Evolutionary conservation across 2,797 vertebrate species (phyloP).

Genomic region (Rhynchonycteris naso): DNA sequence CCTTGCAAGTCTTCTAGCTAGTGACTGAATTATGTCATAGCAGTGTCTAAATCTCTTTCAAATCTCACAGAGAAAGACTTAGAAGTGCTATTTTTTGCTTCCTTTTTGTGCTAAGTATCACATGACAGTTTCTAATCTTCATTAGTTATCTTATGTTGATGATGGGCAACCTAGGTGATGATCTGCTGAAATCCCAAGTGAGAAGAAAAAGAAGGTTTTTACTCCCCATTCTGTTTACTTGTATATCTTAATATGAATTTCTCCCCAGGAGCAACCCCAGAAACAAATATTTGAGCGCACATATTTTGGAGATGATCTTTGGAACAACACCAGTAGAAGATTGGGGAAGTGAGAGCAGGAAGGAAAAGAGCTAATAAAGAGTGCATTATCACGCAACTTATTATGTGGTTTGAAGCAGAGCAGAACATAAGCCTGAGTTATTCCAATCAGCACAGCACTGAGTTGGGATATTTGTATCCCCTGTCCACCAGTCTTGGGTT

Average conservation of each 20-base stretch:
- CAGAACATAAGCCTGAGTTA: neutral
- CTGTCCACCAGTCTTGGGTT: neutral
- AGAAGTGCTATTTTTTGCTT: neutral
- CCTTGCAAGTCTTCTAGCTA: neutral
- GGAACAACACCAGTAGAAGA: neutral
- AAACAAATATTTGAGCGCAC: neutral
- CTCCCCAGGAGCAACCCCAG: neutral
- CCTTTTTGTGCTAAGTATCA: neutral
- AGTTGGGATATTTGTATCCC: neutral
- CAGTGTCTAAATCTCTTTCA: neutral
- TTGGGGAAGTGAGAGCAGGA: neutral
- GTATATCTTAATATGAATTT: neutral
- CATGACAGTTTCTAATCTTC: neutral
- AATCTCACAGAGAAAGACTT: neutral
- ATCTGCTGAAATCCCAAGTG: neutral
- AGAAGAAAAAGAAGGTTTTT: neutral
- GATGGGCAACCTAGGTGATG: neutral
- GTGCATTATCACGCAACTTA: neutral
- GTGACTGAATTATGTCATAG: neutral
- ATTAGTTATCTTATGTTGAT: neutral
- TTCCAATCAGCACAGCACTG: neutral
- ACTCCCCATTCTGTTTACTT: neutral
- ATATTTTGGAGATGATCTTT: neutral
- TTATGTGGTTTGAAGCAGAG: neutral
- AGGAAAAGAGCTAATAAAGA: neutral